Evolutionary conservation across 2,797 vertebrate species (phyloP).

Genomic region (Alcedo atthis): DNA sequence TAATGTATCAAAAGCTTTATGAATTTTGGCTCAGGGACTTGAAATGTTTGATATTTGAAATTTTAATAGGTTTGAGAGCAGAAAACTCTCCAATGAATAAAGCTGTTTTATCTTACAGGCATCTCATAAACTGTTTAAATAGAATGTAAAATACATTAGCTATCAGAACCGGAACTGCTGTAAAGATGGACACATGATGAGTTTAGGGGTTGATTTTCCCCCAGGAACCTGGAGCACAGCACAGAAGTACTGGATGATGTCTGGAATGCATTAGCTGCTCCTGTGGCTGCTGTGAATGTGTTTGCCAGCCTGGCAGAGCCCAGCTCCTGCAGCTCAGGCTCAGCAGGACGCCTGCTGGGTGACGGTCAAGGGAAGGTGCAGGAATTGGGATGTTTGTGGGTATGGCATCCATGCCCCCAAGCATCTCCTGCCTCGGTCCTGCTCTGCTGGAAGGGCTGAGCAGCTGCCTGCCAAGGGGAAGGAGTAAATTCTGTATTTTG

Average conservation of each 20-base stretch:
- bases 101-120: slow-evolving; percentile 6
- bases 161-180: not conserved
- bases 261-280: not conserved
- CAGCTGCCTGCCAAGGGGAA: not conserved
- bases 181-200: not conserved
- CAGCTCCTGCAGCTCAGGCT: not conserved
- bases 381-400: not conserved
- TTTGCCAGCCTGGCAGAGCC: not conserved
- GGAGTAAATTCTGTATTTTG: not conserved
- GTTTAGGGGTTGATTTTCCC: slow-evolving; percentile 1
- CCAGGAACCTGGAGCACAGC: not conserved
- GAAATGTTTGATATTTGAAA: not conserved
- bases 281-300: not conserved
- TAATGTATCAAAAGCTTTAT: not conserved
- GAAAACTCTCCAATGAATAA: slow-evolving; percentile 2
- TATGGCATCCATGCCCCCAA: not conserved
- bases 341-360: no score
- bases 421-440: not conserved
- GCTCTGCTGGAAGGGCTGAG: not conserved
- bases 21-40: slow-evolving; percentile 11
- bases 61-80: slow-evolving; percentile 17
- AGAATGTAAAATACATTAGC: slow-evolving; percentile 9
- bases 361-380: not conserved
- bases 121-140: slow-evolving; percentile 27
- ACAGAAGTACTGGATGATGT: not conserved